phyloP scores from a whole-genome alignment of 2,888 invertebrate species.

The Dryobotodes eremita region DNA sequence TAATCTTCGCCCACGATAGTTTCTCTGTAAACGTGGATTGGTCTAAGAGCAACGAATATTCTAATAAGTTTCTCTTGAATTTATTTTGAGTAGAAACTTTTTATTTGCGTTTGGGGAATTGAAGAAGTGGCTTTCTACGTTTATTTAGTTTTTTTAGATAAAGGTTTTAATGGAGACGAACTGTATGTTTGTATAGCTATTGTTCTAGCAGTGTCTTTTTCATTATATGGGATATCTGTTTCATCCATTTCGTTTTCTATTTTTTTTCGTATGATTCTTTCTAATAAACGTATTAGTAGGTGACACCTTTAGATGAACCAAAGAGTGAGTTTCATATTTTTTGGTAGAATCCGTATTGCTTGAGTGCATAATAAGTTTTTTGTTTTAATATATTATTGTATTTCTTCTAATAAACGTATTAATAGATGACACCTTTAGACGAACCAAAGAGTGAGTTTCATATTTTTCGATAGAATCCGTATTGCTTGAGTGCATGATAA shows the following conservation, averaged over 20 bases:
- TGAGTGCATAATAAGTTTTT: too few species aligned
- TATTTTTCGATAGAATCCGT: too few species aligned
- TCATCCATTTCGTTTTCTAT: neutral
- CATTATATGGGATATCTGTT: neutral
- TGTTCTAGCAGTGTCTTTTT: neutral
- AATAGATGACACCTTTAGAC: neutral
- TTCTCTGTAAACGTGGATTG: constrained; percentile 47
- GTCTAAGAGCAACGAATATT: constrained; percentile 59
- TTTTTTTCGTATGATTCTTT: neutral
- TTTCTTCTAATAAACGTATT: too few species aligned
- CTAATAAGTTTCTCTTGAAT: constrained; percentile 32
- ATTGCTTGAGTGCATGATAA: too few species aligned
- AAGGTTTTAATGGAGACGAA: constrained; percentile 4
- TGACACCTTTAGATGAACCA: neutral
- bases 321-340: neutral
- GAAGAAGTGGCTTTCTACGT: constrained; percentile 17
- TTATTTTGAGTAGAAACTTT: constrained; percentile 35
- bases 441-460: neutral
- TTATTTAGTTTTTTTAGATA: neutral
- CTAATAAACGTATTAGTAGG: neutral
- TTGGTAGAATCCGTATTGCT: too few species aligned
- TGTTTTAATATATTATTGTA: too few species aligned
- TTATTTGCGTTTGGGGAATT: constrained; percentile 36
- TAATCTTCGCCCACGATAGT: constrained; percentile 71
- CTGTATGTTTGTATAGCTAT: constrained; percentile 9